These are phyloP conservation scores for Chloroclystis v-ata DNA, from an alignment of 2,888 invertebrate species.

Conservation along the genomic window DNA sequence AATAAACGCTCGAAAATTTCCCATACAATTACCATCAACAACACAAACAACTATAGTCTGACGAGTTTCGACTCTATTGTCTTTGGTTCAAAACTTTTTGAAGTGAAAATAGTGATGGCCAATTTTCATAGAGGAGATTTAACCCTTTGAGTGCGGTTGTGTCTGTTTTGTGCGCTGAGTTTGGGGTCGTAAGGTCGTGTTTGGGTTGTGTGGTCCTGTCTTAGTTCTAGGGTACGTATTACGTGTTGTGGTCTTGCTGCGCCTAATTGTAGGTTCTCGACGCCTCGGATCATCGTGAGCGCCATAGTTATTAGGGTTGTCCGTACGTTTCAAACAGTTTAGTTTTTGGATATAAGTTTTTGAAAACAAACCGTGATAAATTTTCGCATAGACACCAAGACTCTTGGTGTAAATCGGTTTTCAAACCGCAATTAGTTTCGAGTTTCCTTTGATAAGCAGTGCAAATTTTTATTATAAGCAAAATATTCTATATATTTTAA, in stretches of 20 bases:
- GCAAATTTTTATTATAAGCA: too few relatives aligned
- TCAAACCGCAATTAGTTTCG: too few relatives aligned
- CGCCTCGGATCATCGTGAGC: slow-evolving; percentile 57
- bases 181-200: slow-evolving; percentile 26
- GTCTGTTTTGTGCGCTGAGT: slow-evolving; percentile 31
- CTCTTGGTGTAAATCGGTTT: too few relatives aligned
- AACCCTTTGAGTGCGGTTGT: slow-evolving; percentile 36
- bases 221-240: slow-evolving; percentile 67
- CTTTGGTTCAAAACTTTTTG: slow-evolving; percentile 8
- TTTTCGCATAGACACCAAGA: too few relatives aligned
- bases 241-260: slow-evolving; percentile 59
- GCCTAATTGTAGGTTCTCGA: slow-evolving; percentile 76
- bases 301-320: slow-evolving; percentile 41
- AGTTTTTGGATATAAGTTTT: not conserved
- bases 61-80: slow-evolving; percentile 29
- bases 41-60: not conserved
- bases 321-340: too few relatives aligned
- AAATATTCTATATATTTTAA: too few relatives aligned
- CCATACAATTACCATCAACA: slow-evolving; percentile 34
- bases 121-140: slow-evolving; percentile 45
- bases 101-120: slow-evolving; percentile 33
- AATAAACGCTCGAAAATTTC: slow-evolving; percentile 67
- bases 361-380: not conserved
- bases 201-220: slow-evolving; percentile 14
- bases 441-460: too few relatives aligned